Percentiles rank a stretch among this genome's conserved stretches.
phyloP scores from a whole-genome alignment of 2,797 vertebrate species.

The Cephalopachus bancanus region DNA sequence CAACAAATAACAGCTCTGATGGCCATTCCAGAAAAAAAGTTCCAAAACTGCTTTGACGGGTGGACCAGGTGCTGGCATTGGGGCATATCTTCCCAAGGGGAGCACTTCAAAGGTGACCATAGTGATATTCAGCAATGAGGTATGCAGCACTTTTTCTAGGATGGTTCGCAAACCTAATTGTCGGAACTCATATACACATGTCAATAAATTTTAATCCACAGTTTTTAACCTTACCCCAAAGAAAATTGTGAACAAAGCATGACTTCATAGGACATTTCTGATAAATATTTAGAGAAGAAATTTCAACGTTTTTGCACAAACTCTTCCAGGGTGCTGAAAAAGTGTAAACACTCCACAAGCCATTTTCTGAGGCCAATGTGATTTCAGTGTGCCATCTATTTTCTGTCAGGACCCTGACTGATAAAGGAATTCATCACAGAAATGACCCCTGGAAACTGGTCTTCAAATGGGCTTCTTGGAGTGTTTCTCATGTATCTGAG shows the following conservation, averaged over 20 bases:
- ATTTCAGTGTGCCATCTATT: background rate
- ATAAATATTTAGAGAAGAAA: background rate
- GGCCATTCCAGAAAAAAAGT: too few relatives aligned
- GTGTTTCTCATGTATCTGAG: background rate
- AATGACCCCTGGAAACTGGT: background rate
- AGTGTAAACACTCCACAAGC: background rate
- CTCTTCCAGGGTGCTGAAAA: background rate
- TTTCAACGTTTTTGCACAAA: background rate
- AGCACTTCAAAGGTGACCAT: too few relatives aligned
- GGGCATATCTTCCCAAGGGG: too few relatives aligned
- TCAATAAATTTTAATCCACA: background rate
- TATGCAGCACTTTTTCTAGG: too few relatives aligned
- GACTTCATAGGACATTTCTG: background rate
- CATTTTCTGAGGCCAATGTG: fast-evolving
- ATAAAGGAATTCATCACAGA: background rate
- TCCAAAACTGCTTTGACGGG: too few relatives aligned
- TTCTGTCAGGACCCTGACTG: background rate
- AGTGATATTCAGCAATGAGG: too few relatives aligned
- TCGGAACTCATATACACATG: too few relatives aligned
- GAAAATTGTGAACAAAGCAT: background rate
- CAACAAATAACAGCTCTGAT: too few relatives aligned
- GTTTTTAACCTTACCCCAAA: background rate
- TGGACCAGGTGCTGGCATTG: too few relatives aligned
- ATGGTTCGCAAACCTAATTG: too few relatives aligned
- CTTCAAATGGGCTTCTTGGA: too few relatives aligned